phyloP scores from a whole-genome alignment of 1,140 invertebrate genomes.

The Pseudomyrmex pallidus region DNA sequence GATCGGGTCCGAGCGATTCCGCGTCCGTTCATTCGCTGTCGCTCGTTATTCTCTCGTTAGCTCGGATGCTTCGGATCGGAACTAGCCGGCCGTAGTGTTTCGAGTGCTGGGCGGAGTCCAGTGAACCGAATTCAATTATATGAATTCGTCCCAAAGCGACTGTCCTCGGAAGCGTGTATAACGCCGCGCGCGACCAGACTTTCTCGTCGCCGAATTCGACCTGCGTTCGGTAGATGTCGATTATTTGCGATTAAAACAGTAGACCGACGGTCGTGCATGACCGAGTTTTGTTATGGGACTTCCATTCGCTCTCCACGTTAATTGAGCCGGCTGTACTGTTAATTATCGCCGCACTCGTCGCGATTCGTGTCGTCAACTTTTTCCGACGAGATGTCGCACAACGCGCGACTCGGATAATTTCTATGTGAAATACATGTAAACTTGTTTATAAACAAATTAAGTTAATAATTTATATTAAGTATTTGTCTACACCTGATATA shows the following conservation, averaged over 20 bases:
- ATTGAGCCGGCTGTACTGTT: slow-evolving; percentile 63
- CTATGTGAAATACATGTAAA: background rate
- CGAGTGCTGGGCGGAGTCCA: slow-evolving; percentile 74
- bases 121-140: slow-evolving; percentile 81
- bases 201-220: background rate
- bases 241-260: slow-evolving; percentile 72
- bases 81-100: slow-evolving; percentile 74
- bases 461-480: background rate
- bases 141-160: slow-evolving; percentile 73
- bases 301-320: slow-evolving; percentile 55
- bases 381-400: background rate
- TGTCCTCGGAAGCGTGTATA: slow-evolving; percentile 73
- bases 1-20: slow-evolving; percentile 44
- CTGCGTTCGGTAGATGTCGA: slow-evolving; percentile 62
- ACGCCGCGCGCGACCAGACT: slow-evolving; percentile 22
- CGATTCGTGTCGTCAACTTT: slow-evolving; percentile 9
- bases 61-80: slow-evolving; percentile 60
- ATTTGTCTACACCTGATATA: background rate
- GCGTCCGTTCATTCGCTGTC: slow-evolving; percentile 56
- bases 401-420: background rate
- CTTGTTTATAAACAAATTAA: background rate
- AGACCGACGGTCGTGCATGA: slow-evolving; percentile 59
- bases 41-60: slow-evolving; percentile 76
- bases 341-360: slow-evolving; percentile 59
- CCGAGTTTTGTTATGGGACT: slow-evolving; percentile 66